A percentile compares a stretch with the other conserved stretches of the same genome.
phyloP scores from a whole-genome alignment of 2,113 vertebrate species.

The Grus americana region DNA sequence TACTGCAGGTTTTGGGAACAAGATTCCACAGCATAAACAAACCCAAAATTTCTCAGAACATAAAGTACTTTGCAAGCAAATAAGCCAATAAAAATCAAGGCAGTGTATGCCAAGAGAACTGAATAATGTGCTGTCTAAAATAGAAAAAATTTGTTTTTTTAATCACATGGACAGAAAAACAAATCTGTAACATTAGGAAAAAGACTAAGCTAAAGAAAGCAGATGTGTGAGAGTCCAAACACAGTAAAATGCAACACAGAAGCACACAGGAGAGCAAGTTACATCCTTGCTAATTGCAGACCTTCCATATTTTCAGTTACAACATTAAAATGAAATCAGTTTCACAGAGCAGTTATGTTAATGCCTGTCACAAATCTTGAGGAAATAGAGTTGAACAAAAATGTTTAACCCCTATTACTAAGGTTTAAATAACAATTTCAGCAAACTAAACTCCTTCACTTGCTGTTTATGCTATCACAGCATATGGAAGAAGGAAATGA shows the following conservation, averaged over 20 bases:
- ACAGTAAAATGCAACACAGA: not conserved
- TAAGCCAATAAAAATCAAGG: not conserved
- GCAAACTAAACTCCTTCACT: not conserved
- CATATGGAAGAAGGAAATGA: not conserved
- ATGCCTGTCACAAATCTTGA: not conserved
- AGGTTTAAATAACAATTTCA: not conserved
- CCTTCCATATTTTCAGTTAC: not conserved
- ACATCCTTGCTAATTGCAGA: not conserved
- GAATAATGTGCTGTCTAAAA: not conserved
- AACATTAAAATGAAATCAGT: not conserved
- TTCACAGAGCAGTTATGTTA: not conserved
- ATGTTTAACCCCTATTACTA: not conserved
- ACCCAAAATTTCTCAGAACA: not conserved
- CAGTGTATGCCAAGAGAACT: not conserved
- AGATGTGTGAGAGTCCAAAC: not conserved
- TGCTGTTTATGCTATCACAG: not conserved
- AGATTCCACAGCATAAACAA: not conserved
- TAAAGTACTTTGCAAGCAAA: not conserved
- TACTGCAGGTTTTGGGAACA: not conserved
- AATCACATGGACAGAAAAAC: not conserved
- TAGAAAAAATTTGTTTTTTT: not conserved
- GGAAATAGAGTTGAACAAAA: not conserved
- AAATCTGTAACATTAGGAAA: not conserved
- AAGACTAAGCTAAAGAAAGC: not conserved
- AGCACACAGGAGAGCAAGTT: not conserved